Percentiles rank a stretch among this genome's conserved stretches.
Evolutionary conservation across 2,888 invertebrate species (phyloP).

Genomic region (Furcula furcula): DNA sequence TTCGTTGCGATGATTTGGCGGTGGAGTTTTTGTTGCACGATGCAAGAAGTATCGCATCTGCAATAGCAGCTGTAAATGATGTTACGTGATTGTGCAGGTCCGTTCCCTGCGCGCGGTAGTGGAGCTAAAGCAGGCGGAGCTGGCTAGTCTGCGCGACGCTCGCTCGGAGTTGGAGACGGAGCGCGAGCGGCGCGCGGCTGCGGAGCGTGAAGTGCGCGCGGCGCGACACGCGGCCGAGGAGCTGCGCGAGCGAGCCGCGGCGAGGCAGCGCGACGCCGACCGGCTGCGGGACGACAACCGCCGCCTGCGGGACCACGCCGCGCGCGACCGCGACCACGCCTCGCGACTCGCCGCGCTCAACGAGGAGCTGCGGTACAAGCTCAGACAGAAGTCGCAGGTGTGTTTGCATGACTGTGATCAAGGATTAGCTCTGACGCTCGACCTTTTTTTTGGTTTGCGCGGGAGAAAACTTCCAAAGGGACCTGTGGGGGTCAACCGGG

Average conservation of each 20-base stretch:
- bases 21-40: too few species aligned
- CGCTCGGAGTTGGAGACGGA: conserved; percentile 86
- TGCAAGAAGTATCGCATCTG: too few species aligned
- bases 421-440: too few species aligned
- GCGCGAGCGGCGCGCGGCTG: conserved; percentile 87
- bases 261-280: conserved; percentile 87
- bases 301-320: conserved; percentile 86
- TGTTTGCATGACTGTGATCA: too few species aligned
- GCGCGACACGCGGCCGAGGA: conserved; percentile 94
- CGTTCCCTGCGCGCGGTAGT: conserved; percentile 92
- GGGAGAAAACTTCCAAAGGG: too few species aligned
- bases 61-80: too few species aligned
- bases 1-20: too few species aligned
- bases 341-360: conserved; percentile 90
- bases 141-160: conserved; percentile 87
- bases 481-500: too few species aligned
- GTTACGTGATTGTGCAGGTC: conserved; percentile 57
- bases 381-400: conserved; percentile 91
- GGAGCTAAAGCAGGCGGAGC: conserved; percentile 93
- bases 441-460: too few species aligned
- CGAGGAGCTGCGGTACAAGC: conserved; percentile 93
- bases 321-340: conserved; percentile 89
- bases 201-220: conserved; percentile 87
- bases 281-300: conserved; percentile 83
- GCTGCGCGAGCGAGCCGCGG: conserved; percentile 88